Conservation (phyloP, 2,797 vertebrate species). For the Halcyon smyrnensis region DNA sequence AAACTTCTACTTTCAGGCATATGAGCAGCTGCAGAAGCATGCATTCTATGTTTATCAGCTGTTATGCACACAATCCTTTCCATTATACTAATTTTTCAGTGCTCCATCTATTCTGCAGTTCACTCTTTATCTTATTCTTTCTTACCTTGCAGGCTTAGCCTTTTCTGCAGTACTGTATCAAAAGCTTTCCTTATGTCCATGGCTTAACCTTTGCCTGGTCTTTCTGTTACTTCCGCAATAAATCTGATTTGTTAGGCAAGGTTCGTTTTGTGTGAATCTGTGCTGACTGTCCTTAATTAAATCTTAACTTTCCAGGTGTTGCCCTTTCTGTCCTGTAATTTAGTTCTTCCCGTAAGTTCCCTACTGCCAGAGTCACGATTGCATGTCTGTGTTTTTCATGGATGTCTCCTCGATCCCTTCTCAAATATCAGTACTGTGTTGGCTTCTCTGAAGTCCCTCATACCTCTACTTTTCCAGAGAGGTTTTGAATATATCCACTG, state of each 20-base stretch:
- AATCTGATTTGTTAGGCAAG: constrained; percentile 73
- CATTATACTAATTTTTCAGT: neutral
- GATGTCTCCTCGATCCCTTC: constrained; percentile 37
- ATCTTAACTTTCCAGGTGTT: constrained; percentile 69
- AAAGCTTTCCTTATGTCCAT: constrained; percentile 65
- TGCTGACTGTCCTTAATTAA: constrained; percentile 73
- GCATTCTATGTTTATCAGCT: neutral
- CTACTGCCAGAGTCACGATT: constrained; percentile 19
- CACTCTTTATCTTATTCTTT: neutral
- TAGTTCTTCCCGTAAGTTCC: constrained; percentile 23
- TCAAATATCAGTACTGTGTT: constrained; percentile 23
- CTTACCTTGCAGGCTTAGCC: constrained; percentile 14
- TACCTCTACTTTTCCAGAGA: neutral
- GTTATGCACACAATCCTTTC: neutral
- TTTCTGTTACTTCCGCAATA: constrained; percentile 73
- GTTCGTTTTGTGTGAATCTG: constrained; percentile 56
- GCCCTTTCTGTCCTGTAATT: constrained; percentile 45
- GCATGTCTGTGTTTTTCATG: constrained; percentile 52
- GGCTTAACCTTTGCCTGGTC: constrained; percentile 60
- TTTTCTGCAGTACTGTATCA: constrained; percentile 50
- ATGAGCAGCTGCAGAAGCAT: neutral
- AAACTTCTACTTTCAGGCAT: constrained; percentile 1
- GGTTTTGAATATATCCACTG: neutral
- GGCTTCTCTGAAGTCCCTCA: neutral
- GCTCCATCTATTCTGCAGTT: neutral